Percentiles rank a stretch among this genome's conserved stretches.
Evolutionary conservation across 2,888 invertebrate species (phyloP).

Genomic region (Orthosia gracilis): DNA sequence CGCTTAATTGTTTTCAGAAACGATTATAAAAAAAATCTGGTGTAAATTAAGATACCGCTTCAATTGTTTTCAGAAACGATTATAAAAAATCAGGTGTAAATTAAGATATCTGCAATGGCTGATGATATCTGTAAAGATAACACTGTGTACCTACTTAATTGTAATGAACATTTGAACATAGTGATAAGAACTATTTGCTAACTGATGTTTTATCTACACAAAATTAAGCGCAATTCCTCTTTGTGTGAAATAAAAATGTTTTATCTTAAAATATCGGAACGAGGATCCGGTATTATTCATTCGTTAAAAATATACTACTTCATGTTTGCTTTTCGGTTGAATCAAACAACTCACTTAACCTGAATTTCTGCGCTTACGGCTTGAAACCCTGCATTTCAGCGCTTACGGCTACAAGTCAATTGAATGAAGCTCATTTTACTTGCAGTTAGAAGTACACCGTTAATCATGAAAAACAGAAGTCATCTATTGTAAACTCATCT

Average conservation of each 20-base stretch:
- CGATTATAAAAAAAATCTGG: background rate
- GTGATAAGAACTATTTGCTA: constrained; percentile 33
- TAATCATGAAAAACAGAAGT: constrained; percentile 2
- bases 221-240: constrained; percentile 22
- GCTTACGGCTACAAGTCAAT: background rate
- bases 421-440: background rate
- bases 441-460: background rate
- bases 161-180: constrained; percentile 2
- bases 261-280: constrained; percentile 30
- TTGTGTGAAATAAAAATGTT: constrained; percentile 6
- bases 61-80: constrained; percentile 2
- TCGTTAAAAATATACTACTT: constrained; percentile 1
- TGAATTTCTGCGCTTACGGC: background rate
- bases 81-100: constrained; percentile 4
- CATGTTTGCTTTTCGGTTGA: background rate
- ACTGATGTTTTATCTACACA: constrained; percentile 14
- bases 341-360: no score
- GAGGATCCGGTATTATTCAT: constrained; percentile 15
- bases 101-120: constrained; percentile 13
- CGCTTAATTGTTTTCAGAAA: background rate
- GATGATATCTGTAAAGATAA: constrained; percentile 12
- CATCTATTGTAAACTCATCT: no score
- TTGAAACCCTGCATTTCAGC: background rate
- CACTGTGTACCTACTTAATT: constrained; percentile 7
- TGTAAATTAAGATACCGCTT: background rate